Evolutionary conservation across 2,797 vertebrate species (phyloP), one percentile per base, ranked within the genome.

Genomic region (Microchirus variegatus): DNA sequence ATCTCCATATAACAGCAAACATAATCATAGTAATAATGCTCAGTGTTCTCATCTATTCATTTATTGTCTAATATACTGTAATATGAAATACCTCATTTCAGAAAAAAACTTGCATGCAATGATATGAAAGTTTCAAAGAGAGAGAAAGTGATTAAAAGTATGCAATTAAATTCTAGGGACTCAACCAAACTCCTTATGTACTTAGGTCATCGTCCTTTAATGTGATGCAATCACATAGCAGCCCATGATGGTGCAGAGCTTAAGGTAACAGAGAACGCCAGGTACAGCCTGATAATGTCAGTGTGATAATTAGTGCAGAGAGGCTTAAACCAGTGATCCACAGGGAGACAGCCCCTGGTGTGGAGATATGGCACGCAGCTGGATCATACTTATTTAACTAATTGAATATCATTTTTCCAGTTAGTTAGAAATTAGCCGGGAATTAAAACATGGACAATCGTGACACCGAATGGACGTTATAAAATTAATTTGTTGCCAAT

Each of bases 361-460:
- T 71, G 89, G 83, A 88, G 83, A 89, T 89, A 83, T 86, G 90
- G 82, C 90, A 92, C 92, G 84, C 90, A 93, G 90, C 90, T 94
- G 92, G 86, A 94, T 93, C 87, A 90, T 83, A 85, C 89, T 91
- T 93, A 91, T 91, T 93, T 92, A 94, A 92, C 89, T 89, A 94
- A 94, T 91, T 87, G 85, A 92, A 82, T 88, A 91, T 92, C 90
- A 87, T 90, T 92, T 92, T 70, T 67, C 89, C 92, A 89, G 90
- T 89, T 92, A 86, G 84, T 81, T 93, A 88, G 87, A 87, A 93
- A 91, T 92, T 92, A 90, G 83, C 67, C 71, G 73, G 77, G 79
- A 87, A 91, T 90, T 85, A 91, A 92, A 93, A 78, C 63, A 71
- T 48, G 73, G 85, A 84, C 87, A 91, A 93, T 90, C 59, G 85